Base-by-base conservation (phyloP, 2,113 vertebrate genomes). In the Sphyrna mokarran region DNA sequence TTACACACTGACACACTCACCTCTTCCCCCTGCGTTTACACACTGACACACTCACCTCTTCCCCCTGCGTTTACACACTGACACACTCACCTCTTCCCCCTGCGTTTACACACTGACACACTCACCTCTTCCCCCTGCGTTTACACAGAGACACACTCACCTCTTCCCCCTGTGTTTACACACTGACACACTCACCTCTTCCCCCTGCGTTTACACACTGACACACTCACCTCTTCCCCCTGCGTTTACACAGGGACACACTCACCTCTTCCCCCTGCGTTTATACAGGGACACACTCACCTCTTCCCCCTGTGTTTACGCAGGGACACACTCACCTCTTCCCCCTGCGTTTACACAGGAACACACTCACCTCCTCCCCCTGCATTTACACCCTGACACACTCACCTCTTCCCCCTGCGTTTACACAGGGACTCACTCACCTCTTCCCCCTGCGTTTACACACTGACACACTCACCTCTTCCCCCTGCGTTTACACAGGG, bases 121-220 rank as follows among this genome's bases (percentile, higher is more conserved):
- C 97, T 96, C 14, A 99, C 99, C 98, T 98, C 68, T 95, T 97
- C 13, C 98, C 97, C 33, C 98, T 96, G 87, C 98, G 98, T 76
- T 97, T 83, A 40, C 16, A 83, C 18, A 22, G 6, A 0, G 80
- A 14, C 26, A 33, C 87, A 14, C 97, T 96, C 14, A 99, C 99
- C 98, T 98, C 68, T 95, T 97, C 13, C 98, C 97, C 33, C 98
- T 96, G 87, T 98, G 98, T 76, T 97, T 83, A 40, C 16, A 83
- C 18, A 22, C 18, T 0, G 80, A 14, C 26, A 33, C 87, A 14
- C 97, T 96, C 14, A 99, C 99, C 98, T 98, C 68, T 95, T 97
- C 13, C 98, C 97, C 33, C 98, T 96, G 87, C 98, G 98, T 76
- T 97, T 83, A 40, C 16, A 83, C 18, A 22, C 18, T 0, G 80